Evolutionary conservation across 2,113 vertebrate genomes (phyloP).

Genomic region (Lampris incognitus): DNA sequence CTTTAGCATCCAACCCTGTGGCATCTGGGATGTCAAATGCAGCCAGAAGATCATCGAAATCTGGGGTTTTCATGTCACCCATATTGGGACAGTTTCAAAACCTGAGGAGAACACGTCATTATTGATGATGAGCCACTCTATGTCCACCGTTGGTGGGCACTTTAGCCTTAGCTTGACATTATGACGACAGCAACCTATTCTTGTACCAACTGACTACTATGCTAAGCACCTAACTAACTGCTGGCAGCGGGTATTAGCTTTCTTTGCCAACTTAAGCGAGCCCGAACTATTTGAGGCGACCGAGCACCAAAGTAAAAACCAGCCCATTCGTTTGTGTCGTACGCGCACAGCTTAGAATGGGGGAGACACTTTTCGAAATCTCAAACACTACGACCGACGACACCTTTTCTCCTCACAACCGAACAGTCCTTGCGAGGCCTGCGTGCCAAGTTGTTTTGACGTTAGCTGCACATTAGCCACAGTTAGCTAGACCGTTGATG

Average conservation of each 20-base stretch:
- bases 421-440: too few species aligned
- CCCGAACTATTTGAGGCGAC: neutral
- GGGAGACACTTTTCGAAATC: too few species aligned
- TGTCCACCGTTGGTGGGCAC: neutral
- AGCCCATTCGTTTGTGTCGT: too few species aligned
- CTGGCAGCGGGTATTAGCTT: slow-evolving; percentile 7
- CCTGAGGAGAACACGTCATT: slow-evolving; percentile 61
- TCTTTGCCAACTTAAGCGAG: slow-evolving; percentile 22
- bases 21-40: slow-evolving; percentile 99
- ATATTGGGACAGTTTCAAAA: slow-evolving; percentile 85
- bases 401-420: too few species aligned
- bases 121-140: too few species aligned
- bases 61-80: slow-evolving; percentile 99
- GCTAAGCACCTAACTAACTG: neutral
- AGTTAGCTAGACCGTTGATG: neutral
- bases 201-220: neutral
- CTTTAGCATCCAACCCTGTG: slow-evolving; percentile 94
- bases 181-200: neutral
- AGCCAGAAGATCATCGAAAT: slow-evolving; percentile 97
- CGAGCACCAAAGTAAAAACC: too few species aligned
- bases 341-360: too few species aligned
- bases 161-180: neutral
- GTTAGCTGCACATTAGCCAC: neutral
- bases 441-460: slow-evolving; percentile 14
- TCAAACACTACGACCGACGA: too few species aligned